Percentiles rank a stretch among this genome's conserved stretches.
phyloP scores from a whole-genome alignment of 2,888 invertebrate species.

The Lissocephala sabroskyi region DNA sequence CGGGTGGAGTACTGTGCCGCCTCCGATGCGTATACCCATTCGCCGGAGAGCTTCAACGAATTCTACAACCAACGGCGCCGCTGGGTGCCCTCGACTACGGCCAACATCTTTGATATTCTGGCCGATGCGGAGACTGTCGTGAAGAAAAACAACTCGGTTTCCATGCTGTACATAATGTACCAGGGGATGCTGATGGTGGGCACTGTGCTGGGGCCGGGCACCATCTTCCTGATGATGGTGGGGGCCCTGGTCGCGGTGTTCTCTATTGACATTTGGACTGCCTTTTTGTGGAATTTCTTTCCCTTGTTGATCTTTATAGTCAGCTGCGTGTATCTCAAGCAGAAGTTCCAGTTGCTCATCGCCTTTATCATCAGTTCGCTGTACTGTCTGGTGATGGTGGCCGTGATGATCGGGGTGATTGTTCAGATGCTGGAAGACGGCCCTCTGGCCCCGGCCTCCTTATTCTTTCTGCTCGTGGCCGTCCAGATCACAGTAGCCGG shows the following conservation, averaged over 20 bases:
- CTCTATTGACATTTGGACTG: conserved; percentile 79
- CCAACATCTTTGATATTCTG: conserved; percentile 92
- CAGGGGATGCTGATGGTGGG: conserved; percentile 82
- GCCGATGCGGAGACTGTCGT: conserved; percentile 85
- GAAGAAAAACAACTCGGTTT: conserved; percentile 90
- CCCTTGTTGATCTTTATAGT: conserved; percentile 80
- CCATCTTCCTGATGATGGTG: conserved; percentile 85
- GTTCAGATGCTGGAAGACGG: conserved; percentile 87
- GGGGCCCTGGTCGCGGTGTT: conserved; percentile 85
- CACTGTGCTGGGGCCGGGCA: conserved; percentile 81
- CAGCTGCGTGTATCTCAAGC: conserved; percentile 78
- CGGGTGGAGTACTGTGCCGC: conserved; percentile 96
- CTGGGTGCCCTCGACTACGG: conserved; percentile 97
- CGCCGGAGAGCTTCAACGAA: conserved; percentile 92
- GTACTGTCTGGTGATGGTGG: conserved; percentile 90
- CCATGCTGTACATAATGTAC: conserved; percentile 83
- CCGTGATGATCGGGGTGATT: conserved; percentile 86
- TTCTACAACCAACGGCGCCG: conserved; percentile 95
- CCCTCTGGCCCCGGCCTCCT: conserved; percentile 84
- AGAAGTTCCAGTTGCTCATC: conserved; percentile 78
- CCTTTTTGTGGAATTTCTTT: conserved; percentile 79
- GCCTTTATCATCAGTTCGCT: conserved; percentile 84
- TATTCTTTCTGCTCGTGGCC: conserved; percentile 86
- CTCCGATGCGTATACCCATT: conserved; percentile 94
- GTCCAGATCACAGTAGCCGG: conserved; percentile 79